Conservation (phyloP, 2,888 invertebrate species). For the Poecilus cupreus region DNA sequence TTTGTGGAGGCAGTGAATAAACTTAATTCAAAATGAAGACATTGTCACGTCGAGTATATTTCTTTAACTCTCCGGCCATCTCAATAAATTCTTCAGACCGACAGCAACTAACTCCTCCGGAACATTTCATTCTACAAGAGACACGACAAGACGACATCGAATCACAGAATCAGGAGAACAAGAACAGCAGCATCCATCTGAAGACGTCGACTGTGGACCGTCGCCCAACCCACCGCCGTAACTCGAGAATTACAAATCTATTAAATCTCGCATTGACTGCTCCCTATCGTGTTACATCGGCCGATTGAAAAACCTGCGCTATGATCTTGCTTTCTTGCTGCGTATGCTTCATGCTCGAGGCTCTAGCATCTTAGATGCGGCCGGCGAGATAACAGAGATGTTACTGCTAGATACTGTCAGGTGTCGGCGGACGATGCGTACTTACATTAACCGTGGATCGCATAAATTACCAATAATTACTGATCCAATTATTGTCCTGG, state of each 20-base stretch:
- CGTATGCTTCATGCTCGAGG: conserved; percentile 21
- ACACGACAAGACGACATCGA: not conserved
- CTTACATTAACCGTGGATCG: conserved; percentile 42
- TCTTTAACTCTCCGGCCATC: conserved; percentile 25
- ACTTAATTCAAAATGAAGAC: conserved; percentile 30
- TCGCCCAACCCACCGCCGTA: too few relatives aligned
- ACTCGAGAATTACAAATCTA: conserved; percentile 50
- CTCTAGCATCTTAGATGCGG: conserved; percentile 38
- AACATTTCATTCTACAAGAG: conserved; percentile 9
- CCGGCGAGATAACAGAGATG: conserved; percentile 49
- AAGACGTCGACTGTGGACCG: not conserved
- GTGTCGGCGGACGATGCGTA: conserved; percentile 39
- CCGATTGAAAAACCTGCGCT: conserved; percentile 10
- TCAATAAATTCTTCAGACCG: conserved; percentile 6
- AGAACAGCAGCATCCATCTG: not conserved
- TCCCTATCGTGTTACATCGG: conserved; percentile 51
- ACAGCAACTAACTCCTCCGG: conserved; percentile 13
- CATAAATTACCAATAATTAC: conserved; percentile 57
- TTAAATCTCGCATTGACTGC: conserved; percentile 50
- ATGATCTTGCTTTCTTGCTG: conserved; percentile 6
- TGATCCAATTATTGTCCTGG: conserved; percentile 56
- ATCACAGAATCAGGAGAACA: not conserved
- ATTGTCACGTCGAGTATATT: conserved; percentile 31
- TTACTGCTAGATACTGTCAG: conserved; percentile 51
- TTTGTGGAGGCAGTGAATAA: conserved; percentile 7